Evolutionary conservation across 2,797 vertebrate genomes (phyloP), one percentile per base, ranked within the genome.

Genomic region (Crocidura indochinensis): DNA sequence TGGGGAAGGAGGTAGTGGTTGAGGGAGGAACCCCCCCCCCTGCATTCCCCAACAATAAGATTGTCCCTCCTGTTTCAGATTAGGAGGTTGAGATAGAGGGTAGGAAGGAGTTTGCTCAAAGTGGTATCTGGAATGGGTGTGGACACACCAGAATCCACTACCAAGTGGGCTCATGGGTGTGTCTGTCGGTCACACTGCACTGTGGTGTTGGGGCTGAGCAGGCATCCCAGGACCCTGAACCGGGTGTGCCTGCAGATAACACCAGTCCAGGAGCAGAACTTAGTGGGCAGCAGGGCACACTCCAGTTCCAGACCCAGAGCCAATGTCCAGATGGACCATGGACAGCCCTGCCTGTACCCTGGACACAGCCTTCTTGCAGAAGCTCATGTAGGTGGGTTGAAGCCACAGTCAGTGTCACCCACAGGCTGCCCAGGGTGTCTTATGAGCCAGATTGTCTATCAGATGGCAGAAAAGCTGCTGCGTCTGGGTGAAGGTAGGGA

Each of bases 201-300:
- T 65, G 27, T 46, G 22, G 27, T 71, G 49, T 60, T n/a, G 44
- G 53, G 65, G 64, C 27, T 11, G 44, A 12, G 51, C 90, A 29
- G 69, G 79, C 10, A 17, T 6, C 20, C 62, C 9, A 12, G 53
- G 26, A 7, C 29, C 20, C 65, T 67, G 56, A 68, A 69, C 19
- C 29, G 15, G 83, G 15, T 53, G 7, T 72, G 10, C 47, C 29
- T 86, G 10, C 85, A 98, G 98, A 98, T 98, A 80, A 98, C 97
- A 67, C 95, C 77, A 69, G 92, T 84, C 38, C 95, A 97, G 91
- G 83, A 92, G 12, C 91, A 97, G 51, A 80, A 4, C 17, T 47
- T n/a, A 17, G n/a, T 31, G 67, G 77, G 60, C 22, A 46, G 14
- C 4, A 8, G 49, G 67, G 46, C 29, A 47, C 27, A 31, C 24